These are phyloP conservation scores for Clytia hemisphaerica DNA, from an alignment of 30 jellyfish, hydroid and myxozoan genomes.

Conservation along the genomic window DNA sequence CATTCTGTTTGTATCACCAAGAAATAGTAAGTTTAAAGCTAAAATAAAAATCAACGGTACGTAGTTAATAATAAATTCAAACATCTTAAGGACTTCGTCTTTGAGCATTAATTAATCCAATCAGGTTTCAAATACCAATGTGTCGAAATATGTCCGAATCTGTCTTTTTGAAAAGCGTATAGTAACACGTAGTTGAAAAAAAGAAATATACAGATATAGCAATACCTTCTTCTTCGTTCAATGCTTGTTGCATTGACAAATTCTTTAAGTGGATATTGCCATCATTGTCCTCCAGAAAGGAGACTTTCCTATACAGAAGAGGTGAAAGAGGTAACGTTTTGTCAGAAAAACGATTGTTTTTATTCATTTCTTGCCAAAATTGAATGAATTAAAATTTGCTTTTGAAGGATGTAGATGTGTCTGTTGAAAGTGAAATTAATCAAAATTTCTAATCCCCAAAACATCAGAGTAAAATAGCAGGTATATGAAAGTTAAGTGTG, in stretches of 20 bases:
- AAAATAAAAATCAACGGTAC: neutral
- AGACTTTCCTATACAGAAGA: conserved; percentile 52
- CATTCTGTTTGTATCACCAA: conserved; percentile 97
- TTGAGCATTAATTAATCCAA: no score
- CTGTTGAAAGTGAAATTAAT: neutral
- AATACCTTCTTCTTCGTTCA: conserved; percentile 86
- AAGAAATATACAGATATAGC: neutral
- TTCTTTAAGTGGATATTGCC: conserved; percentile 87
- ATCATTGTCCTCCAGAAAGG: conserved; percentile 86
- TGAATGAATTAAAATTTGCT: neutral
- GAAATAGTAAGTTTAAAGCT: conserved; percentile 85
- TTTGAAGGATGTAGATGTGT: neutral
- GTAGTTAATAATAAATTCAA: neutral
- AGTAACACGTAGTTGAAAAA: neutral
- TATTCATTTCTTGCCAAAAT: neutral
- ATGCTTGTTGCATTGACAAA: conserved; percentile 74
- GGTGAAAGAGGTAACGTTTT: neutral
- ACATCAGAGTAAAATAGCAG: neutral
- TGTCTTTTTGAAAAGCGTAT: no score
- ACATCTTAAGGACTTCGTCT: no score
- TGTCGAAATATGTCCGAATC: no score
- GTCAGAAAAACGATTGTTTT: neutral
- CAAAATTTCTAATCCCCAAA: neutral
- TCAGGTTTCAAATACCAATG: no score
- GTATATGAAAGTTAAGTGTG: neutral